These are phyloP conservation scores for Brachyistius frenatus DNA, from an alignment of 2,113 vertebrate genomes.

Conservation along the genomic window DNA sequence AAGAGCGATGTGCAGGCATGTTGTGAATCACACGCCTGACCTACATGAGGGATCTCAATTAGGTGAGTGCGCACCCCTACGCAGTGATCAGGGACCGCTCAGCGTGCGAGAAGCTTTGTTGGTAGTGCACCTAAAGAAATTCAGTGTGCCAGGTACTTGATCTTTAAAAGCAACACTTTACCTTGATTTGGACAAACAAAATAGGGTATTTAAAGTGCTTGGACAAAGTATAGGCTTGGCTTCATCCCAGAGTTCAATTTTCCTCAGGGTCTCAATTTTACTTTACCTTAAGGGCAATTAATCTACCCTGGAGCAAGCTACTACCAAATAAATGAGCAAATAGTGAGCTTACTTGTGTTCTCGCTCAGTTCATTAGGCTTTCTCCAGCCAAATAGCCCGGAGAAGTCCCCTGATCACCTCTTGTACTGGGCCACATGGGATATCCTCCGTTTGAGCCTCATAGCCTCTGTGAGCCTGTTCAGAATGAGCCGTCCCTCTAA, in stretches of 20 bases:
- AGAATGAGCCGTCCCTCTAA: constrained; percentile 42
- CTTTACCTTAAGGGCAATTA: constrained; percentile 51
- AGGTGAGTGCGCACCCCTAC: constrained; percentile 34
- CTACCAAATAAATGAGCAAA: constrained; percentile 69
- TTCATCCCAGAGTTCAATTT: constrained; percentile 37
- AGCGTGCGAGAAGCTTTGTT: constrained; percentile 24
- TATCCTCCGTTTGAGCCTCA: constrained; percentile 28
- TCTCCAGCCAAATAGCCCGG: constrained; percentile 49
- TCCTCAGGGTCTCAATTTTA: constrained; percentile 48
- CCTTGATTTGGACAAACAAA: constrained; percentile 30
- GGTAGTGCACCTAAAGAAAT: background rate
- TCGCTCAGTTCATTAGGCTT: constrained; percentile 58
- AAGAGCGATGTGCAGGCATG: constrained; percentile 36
- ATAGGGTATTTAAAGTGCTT: constrained; percentile 19
- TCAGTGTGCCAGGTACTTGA: background rate
- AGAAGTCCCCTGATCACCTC: constrained; percentile 43
- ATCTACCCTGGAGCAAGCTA: constrained; percentile 46
- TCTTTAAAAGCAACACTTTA: constrained; percentile 10
- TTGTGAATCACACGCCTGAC: constrained; percentile 54
- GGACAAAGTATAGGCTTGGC: constrained; percentile 25
- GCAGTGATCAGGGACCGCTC: constrained; percentile 43
- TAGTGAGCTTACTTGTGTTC: constrained; percentile 56
- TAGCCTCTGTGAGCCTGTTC: constrained; percentile 29
- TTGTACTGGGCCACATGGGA: constrained; percentile 23
- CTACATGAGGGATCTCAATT: constrained; percentile 51